Conservation (phyloP, 1,140 invertebrate genomes). For the Tetranychus cinnabarinus region DNA sequence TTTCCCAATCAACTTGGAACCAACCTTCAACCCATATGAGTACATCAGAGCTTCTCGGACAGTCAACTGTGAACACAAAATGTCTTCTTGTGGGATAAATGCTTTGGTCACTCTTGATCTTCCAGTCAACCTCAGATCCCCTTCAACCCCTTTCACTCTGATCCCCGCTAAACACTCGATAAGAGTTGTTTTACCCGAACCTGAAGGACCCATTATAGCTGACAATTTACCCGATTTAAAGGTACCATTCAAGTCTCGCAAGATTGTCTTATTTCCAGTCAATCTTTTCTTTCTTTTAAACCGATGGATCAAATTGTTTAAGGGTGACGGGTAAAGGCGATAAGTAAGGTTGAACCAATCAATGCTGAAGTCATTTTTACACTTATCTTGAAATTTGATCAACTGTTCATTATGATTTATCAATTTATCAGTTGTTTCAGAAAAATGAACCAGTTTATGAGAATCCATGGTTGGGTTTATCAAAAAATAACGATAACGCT, state of each 20-base stretch:
- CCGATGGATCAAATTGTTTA: no score
- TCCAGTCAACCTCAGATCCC: not conserved
- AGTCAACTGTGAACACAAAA: constrained; percentile 58
- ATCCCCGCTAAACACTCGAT: constrained; percentile 18
- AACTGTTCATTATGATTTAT: no score
- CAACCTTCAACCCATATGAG: constrained; percentile 62
- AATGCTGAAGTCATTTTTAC: no score
- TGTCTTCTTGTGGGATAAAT: constrained; percentile 46
- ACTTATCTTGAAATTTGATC: no score
- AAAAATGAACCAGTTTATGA: no score
- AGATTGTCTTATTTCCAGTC: not conserved
- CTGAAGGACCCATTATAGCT: constrained; percentile 34
- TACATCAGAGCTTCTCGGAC: constrained; percentile 70
- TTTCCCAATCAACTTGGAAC: not conserved
- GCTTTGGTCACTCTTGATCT: constrained; percentile 1
- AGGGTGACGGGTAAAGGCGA: no score
- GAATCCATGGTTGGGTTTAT: no score
- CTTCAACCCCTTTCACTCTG: not conserved
- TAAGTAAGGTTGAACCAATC: no score
- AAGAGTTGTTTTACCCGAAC: constrained; percentile 28
- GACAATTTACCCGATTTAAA: constrained; percentile 21
- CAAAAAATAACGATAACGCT: no score
- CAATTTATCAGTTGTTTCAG: no score
- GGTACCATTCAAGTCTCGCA: constrained; percentile 6
- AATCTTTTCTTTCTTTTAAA: no score